A percentile compares a stretch with the other conserved stretches of the same genome.
These are phyloP conservation scores for Chromobotia macracanthus DNA, from an alignment of 2,797 vertebrate species.

Conservation along the genomic window DNA sequence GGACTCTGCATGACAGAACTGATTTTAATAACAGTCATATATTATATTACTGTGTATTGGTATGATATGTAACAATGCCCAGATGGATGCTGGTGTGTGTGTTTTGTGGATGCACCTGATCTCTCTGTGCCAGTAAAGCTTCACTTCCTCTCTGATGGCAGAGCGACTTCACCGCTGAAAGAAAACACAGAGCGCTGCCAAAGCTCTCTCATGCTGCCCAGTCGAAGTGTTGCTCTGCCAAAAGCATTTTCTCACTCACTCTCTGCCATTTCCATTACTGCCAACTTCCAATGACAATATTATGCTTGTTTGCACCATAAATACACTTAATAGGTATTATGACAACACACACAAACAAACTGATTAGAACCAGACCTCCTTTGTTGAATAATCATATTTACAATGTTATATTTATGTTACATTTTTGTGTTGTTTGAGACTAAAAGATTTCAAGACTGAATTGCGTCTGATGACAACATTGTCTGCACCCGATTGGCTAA, in stretches of 20 bases:
- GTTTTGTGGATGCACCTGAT: constrained; percentile 46
- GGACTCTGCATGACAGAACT: constrained; percentile 1
- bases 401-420: neutral
- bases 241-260: constrained; percentile 52
- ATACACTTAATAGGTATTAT: constrained; percentile 39
- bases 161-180: constrained; percentile 45
- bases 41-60: constrained; percentile 29
- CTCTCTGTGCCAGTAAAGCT: constrained; percentile 51
- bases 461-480: neutral
- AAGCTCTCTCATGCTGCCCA: constrained; percentile 44
- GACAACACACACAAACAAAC: constrained; percentile 44
- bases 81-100: constrained; percentile 46
- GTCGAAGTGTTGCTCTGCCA: constrained; percentile 48
- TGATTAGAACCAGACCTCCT: constrained; percentile 10
- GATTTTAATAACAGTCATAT: constrained; percentile 33
- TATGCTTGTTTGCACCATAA: constrained; percentile 54
- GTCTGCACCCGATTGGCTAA: neutral
- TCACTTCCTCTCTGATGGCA: constrained; percentile 37
- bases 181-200: constrained; percentile 42
- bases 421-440: neutral
- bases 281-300: constrained; percentile 44
- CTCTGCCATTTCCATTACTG: constrained; percentile 43
- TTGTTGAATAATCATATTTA: neutral
- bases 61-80: constrained; percentile 36
- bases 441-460: neutral